Evolutionary conservation across 2,888 invertebrate species (phyloP), one percentile per base, ranked within the genome.

Genomic region (Chloroclysta siterata): DNA sequence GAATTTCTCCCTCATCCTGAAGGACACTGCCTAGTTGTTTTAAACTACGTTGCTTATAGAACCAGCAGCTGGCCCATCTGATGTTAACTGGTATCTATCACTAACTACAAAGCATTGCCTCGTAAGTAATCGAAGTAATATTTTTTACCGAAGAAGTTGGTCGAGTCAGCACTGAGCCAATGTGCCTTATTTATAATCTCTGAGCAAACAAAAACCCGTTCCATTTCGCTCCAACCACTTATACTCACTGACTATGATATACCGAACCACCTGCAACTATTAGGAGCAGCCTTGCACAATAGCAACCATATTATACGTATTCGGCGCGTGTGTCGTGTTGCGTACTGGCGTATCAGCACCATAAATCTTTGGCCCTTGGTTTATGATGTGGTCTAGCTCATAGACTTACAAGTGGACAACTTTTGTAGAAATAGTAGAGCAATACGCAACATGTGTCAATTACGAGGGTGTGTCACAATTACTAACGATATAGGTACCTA

Each of bases 221-320:
- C 56, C 52, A 62, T 56, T 48, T 50, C 5, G 13, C 41, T 54
- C n/a, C 36, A 44, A 36, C 51, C 22, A 8, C 44, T 39, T 46
- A 36, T 11, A 6, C 11, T 2, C 11, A 39, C 22, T 22, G 7
- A 4, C 5, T 33, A 6, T 7, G 2, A 8, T 55, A 61, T 36
- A 36, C 33, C 33, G 5, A 10, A 10, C 15, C 51, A 13, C 14
- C 41, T 42, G 42, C n/a, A 53, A 11, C 22, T 44, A 54, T 33
- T 54, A 33, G 15, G 62, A 51, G 59, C 53, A 53, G 22, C 47
- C 51, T 61, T 66, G 55, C 59, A 52, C 56, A 61, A 65, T 33
- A 42, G 1, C 15, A 36, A 46, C 33, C 15, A n/a, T 17, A 33
- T 33, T 33, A 33, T 39, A 39, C 8, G 36, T 39, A 28, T 14